Percentiles rank a stretch among this genome's conserved stretches.
These are phyloP conservation scores for Nemoura dubitans DNA, from an alignment of 2,888 invertebrate genomes.

Conservation along the genomic window DNA sequence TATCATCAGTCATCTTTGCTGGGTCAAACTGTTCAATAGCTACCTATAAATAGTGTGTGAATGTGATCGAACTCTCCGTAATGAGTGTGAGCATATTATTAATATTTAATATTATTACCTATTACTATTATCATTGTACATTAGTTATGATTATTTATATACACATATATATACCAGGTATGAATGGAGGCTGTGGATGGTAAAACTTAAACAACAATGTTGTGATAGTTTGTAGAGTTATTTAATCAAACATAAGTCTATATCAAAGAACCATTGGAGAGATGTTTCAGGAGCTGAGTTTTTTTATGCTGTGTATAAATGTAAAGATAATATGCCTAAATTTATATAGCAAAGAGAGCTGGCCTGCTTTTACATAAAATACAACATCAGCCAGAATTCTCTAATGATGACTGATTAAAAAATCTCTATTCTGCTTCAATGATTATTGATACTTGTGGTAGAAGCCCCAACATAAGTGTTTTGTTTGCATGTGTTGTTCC, in stretches of 20 bases:
- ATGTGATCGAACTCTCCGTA: slow-evolving; percentile 9
- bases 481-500: slow-evolving; percentile 12
- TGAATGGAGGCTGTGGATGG: slow-evolving; percentile 39
- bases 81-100: not conserved
- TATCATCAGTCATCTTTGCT: slow-evolving; percentile 45
- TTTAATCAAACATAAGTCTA: slow-evolving; percentile 49
- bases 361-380: not conserved
- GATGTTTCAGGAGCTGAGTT: slow-evolving; percentile 33
- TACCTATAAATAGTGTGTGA: slow-evolving; percentile 29
- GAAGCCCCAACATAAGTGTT: not conserved
- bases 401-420: not conserved
- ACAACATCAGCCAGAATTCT: not conserved
- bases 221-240: slow-evolving; percentile 51
- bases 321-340: slow-evolving; percentile 7
- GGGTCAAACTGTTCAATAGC: slow-evolving; percentile 34
- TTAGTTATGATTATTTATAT: not conserved
- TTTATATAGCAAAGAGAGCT: not conserved
- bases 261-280: slow-evolving; percentile 49
- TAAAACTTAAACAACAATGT: slow-evolving; percentile 50
- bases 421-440: not conserved
- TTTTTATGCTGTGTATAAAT: slow-evolving; percentile 10
- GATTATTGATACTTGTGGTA: not conserved
- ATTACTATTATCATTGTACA: not conserved
- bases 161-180: not conserved
- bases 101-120: slow-evolving; percentile 12